Evolutionary conservation across 2,888 invertebrate genomes (phyloP).

Genomic region (Gonocerus acuteangulatus): DNA sequence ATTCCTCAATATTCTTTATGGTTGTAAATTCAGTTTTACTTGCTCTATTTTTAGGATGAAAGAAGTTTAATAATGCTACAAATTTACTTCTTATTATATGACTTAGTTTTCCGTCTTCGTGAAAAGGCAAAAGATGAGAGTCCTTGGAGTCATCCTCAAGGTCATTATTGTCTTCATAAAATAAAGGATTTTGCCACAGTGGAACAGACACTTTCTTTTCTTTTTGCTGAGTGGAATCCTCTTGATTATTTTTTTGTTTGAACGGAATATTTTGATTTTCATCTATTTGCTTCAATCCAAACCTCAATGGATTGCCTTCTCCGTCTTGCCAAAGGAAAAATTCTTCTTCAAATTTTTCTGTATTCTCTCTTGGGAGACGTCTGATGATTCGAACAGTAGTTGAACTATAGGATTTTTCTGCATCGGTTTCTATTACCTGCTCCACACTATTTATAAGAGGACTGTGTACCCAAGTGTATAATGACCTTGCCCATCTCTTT

Average conservation of each 20-base stretch:
- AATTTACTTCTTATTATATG: conserved; percentile 2
- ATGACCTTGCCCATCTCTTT: conserved; percentile 8
- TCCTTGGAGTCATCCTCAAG: neutral
- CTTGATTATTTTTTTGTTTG: neutral
- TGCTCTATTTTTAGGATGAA: neutral
- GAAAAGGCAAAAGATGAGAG: neutral
- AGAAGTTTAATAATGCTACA: neutral
- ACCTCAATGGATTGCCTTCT: conserved; percentile 5
- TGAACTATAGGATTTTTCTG: neutral
- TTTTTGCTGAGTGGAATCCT: too few relatives aligned
- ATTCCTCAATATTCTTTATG: too few relatives aligned
- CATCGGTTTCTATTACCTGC: neutral
- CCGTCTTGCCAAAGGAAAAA: conserved; percentile 20
- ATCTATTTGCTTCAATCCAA: conserved; percentile 17
- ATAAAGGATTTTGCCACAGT: conserved; percentile 5
- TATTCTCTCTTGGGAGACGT: neutral
- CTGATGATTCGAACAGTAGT: neutral
- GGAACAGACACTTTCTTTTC: too few relatives aligned
- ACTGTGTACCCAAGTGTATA: conserved; percentile 16
- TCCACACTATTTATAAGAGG: conserved; percentile 12
- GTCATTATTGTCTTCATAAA: conserved; percentile 11
- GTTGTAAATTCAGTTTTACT: too few relatives aligned
- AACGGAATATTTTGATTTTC: neutral
- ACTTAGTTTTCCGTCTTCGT: conserved; percentile 6
- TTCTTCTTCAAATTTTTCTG: conserved; percentile 8